phyloP scores from a whole-genome alignment of 2,797 vertebrate genomes.

The Tenualosa thibaudeaui region DNA sequence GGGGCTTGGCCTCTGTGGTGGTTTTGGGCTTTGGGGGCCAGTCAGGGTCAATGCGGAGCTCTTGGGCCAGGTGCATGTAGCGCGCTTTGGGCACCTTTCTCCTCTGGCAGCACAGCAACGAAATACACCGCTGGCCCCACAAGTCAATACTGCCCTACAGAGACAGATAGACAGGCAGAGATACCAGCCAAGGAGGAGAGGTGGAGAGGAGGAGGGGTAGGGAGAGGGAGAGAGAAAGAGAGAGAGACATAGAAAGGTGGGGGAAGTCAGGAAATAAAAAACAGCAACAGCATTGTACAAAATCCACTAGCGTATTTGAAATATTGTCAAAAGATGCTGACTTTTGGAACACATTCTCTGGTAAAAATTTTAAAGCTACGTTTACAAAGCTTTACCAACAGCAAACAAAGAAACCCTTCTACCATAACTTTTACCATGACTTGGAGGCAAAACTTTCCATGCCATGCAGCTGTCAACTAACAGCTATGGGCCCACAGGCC shows the following conservation, averaged over 20 bases:
- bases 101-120: constrained; percentile 72
- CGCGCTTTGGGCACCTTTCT: constrained; percentile 87
- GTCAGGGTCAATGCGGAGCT: constrained; percentile 91
- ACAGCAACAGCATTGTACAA: neutral
- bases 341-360: neutral
- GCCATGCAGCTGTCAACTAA: neutral
- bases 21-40: constrained; percentile 98
- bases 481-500: neutral
- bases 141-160: constrained; percentile 77
- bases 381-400: too few relatives aligned
- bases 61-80: constrained; percentile 96
- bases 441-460: neutral
- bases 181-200: neutral
- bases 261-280: neutral
- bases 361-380: neutral
- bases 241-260: neutral
- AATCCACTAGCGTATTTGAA: neutral
- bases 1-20: constrained; percentile 89
- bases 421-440: neutral
- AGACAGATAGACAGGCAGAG: constrained; percentile 28
- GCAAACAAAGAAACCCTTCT: neutral
- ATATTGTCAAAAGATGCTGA: neutral
- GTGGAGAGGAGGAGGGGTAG: neutral
- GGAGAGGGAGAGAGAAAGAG: constrained; percentile 20
- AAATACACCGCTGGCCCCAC: constrained; percentile 70